Percentiles rank a stretch among this genome's conserved stretches.
Conservation (phyloP, 1,140 invertebrate species). For the Monochamus saltuarius region DNA sequence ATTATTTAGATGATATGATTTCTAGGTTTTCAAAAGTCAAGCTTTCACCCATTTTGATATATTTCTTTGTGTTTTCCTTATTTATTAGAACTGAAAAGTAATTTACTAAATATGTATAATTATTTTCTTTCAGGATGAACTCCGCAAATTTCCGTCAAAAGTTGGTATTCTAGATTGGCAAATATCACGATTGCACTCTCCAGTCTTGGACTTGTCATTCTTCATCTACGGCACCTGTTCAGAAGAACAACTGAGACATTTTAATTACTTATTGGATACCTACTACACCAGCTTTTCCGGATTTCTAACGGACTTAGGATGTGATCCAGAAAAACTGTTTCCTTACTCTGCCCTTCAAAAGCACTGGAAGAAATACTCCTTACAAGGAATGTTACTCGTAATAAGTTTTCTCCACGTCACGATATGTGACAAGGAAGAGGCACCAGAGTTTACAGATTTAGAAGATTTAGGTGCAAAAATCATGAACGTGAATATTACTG, state of each 20-base stretch:
- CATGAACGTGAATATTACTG: neutral
- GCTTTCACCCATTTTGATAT: no score
- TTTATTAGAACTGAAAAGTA: no score
- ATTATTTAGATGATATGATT: no score
- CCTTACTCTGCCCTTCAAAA: slow-evolving; percentile 50
- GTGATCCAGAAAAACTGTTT: slow-evolving; percentile 52
- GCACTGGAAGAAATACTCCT: slow-evolving; percentile 47
- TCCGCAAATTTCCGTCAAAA: slow-evolving; percentile 10
- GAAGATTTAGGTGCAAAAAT: neutral
- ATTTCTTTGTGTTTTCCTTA: no score
- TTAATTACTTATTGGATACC: slow-evolving; percentile 53
- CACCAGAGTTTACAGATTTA: slow-evolving; percentile 2
- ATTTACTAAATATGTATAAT: no score
- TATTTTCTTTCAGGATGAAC: neutral
- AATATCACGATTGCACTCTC: slow-evolving; percentile 57
- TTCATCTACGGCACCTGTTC: slow-evolving; percentile 59
- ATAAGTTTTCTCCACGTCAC: slow-evolving; percentile 43
- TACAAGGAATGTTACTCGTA: slow-evolving; percentile 45
- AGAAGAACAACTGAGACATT: slow-evolving; percentile 51
- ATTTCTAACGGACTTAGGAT: slow-evolving; percentile 50
- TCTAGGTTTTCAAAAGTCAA: no score
- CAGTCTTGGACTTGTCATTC: slow-evolving; percentile 59
- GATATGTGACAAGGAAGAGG: slow-evolving; percentile 16
- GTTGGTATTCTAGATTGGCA: slow-evolving; percentile 60
- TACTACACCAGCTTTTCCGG: slow-evolving; percentile 56